Evolutionary conservation across 2,113 vertebrate genomes (phyloP).

Genomic region (Pandion haliaetus): DNA sequence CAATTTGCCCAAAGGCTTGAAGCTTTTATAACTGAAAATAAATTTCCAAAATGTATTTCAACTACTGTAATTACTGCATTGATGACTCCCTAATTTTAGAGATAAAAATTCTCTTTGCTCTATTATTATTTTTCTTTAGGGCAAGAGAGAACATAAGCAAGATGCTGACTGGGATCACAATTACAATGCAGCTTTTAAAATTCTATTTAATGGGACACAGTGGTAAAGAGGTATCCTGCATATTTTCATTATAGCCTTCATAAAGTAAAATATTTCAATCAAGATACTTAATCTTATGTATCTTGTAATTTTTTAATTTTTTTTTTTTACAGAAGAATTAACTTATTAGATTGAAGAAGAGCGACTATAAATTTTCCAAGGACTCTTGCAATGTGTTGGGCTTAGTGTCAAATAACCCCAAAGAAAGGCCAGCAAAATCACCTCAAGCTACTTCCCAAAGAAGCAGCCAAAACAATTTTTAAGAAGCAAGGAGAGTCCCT

Average conservation of each 20-base stretch:
- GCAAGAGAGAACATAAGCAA: neutral
- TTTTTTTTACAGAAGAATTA: neutral
- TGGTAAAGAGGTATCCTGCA: neutral
- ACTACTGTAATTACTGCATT: neutral
- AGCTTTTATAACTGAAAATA: neutral
- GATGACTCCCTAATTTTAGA: neutral
- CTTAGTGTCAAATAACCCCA: neutral
- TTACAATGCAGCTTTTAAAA: neutral
- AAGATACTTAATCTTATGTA: neutral
- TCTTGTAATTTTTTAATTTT: no score
- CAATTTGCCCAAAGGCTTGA: neutral
- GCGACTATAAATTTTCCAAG: neutral
- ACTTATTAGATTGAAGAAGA: neutral
- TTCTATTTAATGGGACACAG: neutral
- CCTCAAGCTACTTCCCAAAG: neutral
- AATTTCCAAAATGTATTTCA: neutral
- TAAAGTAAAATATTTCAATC: neutral
- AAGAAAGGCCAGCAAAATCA: neutral
- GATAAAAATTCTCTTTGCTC: neutral
- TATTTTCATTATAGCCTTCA: neutral
- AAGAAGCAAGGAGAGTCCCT: neutral
- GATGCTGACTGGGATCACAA: neutral
- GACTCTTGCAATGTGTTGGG: no score
- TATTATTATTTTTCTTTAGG: neutral
- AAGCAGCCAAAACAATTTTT: neutral